Base-by-base conservation (phyloP, 2,797 vertebrate genomes). In the Scyliorhinus canicula region DNA sequence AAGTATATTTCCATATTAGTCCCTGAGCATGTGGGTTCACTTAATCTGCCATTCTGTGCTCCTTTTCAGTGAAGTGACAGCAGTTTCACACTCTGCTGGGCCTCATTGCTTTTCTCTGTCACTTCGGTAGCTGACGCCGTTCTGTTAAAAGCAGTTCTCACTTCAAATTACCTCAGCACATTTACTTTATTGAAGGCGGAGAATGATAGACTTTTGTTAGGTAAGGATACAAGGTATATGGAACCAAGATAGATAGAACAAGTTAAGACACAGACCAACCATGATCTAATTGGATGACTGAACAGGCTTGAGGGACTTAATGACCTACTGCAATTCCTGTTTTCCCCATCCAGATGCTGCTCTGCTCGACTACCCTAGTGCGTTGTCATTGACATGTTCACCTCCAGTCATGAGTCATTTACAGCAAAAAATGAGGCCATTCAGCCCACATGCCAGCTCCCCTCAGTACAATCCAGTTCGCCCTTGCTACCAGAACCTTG, bases 1-100 rank as follows among this genome's bases (percentile, higher is more conserved):
- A 19, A 74, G 31, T 65, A 91, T 91, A 65, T 91, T 91, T 65
- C 88, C 93, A 71, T 94, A 94, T 94, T 94, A 71, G 44, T 94
- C 44, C 47, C 14, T 0, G 31, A 94, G 28, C 47, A 4, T 35
- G 93, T 52, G 6, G 65, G 65, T 74, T 69, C 19, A 94, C 55
- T 50, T 55, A 94, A 71, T 94, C 67, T 94, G 67, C 8, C 28
- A 2, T 74, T 35, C 28, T 35, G 63, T 94, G 69, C 35, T 21
- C 67, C 35, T 50, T 35, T 74, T 74, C 67, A 50, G 19, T 21
- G n/a, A 52, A 94, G 44, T 74, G 44, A 21, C 52, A 74, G 47
- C 52, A 55, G 28, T 93, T 93, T 94, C 31, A 3, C 5, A 11
- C 65, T 26, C 60, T 44, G n/a, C 52, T 67, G 5, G 14, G 16